Evolutionary conservation across 2,797 vertebrate species (phyloP).

Genomic region (Knipowitschia caucasica): DNA sequence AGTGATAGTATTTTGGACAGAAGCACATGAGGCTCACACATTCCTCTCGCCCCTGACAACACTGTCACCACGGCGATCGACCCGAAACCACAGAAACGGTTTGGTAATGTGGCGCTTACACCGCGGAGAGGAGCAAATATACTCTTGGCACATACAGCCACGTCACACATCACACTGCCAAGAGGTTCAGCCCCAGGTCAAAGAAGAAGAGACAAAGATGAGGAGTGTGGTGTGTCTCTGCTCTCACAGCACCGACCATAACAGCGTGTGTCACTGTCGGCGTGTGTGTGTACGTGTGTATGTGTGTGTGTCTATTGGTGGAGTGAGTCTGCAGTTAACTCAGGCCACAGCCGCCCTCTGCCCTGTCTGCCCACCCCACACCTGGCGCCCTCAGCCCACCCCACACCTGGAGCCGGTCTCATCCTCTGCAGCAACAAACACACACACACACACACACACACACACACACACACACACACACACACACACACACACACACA

Average conservation of each 20-base stretch:
- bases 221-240: constrained; percentile 28
- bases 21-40: constrained; percentile 51
- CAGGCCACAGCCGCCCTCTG: constrained; percentile 77
- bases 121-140: constrained; percentile 67
- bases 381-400: constrained; percentile 72
- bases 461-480: no score
- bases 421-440: constrained; percentile 52
- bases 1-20: constrained; percentile 15
- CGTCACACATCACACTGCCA: constrained; percentile 29
- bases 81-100: constrained; percentile 73
- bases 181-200: constrained; percentile 66
- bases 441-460: no score
- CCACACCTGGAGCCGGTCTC: constrained; percentile 75
- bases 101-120: constrained; percentile 63
- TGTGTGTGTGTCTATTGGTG: constrained; percentile 36
- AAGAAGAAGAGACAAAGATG: constrained; percentile 25
- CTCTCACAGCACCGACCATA: constrained; percentile 38
- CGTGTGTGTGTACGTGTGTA: constrained; percentile 30
- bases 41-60: constrained; percentile 70
- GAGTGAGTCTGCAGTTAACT: constrained; percentile 63
- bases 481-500: no score
- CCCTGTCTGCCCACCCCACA: constrained; percentile 77
- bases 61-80: constrained; percentile 71
- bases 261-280: no score
- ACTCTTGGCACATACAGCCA: constrained; percentile 49